Evolutionary conservation across 2,888 invertebrate genomes (phyloP).

Genomic region (Meta bourneti): DNA sequence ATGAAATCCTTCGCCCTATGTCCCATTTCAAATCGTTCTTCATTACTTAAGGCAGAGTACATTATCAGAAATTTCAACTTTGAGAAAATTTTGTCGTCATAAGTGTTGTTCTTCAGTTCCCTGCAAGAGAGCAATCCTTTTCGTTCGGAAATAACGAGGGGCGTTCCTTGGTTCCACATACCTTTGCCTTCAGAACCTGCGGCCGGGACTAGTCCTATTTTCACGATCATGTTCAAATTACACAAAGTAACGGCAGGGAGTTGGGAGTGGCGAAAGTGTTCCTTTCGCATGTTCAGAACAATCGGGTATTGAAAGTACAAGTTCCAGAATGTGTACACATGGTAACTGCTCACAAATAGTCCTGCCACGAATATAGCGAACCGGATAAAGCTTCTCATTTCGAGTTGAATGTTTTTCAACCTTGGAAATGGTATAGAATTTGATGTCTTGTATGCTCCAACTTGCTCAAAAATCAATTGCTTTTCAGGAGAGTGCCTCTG

Average conservation of each 20-base stretch:
- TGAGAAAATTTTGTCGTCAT: background rate
- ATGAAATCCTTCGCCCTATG: background rate
- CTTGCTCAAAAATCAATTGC: background rate
- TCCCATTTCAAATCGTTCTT: background rate
- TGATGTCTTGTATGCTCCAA: background rate
- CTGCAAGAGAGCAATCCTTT: background rate
- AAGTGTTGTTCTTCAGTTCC: background rate
- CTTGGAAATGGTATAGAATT: constrained; percentile 3
- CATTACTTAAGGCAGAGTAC: background rate
- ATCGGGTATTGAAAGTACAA: constrained; percentile 30
- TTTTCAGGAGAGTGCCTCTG: background rate
- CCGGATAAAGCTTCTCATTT: background rate
- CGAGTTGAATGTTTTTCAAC: background rate
- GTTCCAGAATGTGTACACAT: constrained; percentile 1
- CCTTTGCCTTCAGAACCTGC: too few relatives aligned
- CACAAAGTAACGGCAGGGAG: constrained; percentile 67
- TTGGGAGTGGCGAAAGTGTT: background rate
- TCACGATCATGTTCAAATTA: constrained; percentile 51
- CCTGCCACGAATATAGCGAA: background rate
- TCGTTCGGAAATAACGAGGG: constrained; percentile 24
- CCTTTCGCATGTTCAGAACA: background rate
- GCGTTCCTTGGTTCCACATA: background rate
- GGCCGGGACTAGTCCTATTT: background rate
- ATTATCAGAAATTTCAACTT: background rate
- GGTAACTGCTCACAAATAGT: background rate